Base-by-base conservation (phyloP, 2,113 vertebrate species). In the Vimba vimba region DNA sequence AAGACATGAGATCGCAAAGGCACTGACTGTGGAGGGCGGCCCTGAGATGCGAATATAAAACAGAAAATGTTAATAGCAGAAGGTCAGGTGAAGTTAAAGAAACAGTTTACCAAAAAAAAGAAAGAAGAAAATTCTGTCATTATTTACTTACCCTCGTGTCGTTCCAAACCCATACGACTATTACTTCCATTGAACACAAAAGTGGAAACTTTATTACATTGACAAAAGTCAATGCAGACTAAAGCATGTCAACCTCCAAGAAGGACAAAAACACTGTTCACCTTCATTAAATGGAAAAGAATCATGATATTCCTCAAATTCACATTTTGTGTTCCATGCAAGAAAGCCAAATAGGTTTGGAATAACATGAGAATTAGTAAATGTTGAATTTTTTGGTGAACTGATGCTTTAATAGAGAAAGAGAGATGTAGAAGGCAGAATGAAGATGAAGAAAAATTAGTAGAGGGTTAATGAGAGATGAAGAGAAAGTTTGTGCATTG, bases 21-120 rank as follows among this genome's bases (percentile, higher is more conserved):
- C 81, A 83, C 81, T 83, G 68, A 83, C 27, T 73, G 66, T 83
- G 50, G 81, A 55, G 75, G 68, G 68, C 50, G 33, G 60, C 79
- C 85, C 85, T 86, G 85, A 86, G 85, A 80, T 68, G 85, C 43
- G 36, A 45, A 15, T 82, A 52, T 0, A 52, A 30, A 69, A 50
- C 27, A 52, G 12, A 66, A 50, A 66, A 17, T 25, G 50, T 33
- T 57, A 21, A 30, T 33, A 33, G 43, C 12, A 23, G 15, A 27
- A 6, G 60, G 55, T 43, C 77, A 60, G 55, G 43, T 43, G 11
- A 62, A 9, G 78, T 62, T 79, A 79, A 62, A 79, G 57, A 17
- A 43, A 15, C 17, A n/a, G 55, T 79, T 79, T 17, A 60, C 23
- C 43, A 59, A 59, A 23, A 57, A 55, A 57, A 59, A 59, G 1